Evolutionary conservation across 2,797 vertebrate species (phyloP).

Genomic region (Xyrichtys novacula): DNA sequence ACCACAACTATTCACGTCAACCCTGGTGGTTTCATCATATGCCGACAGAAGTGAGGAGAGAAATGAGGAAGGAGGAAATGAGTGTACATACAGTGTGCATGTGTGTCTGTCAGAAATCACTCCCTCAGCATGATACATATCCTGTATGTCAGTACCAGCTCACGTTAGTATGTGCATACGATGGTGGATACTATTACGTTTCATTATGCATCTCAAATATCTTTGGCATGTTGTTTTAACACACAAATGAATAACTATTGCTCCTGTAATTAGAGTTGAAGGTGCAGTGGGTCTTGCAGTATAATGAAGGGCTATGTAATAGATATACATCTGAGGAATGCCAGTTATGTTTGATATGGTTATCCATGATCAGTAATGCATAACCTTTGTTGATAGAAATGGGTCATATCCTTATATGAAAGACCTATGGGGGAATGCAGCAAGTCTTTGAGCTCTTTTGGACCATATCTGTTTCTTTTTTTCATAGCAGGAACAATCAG

Average conservation of each 20-base stretch:
- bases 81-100: background rate
- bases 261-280: background rate
- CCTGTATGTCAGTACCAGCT: background rate
- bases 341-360: background rate
- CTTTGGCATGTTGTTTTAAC: conserved; percentile 15
- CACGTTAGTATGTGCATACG: background rate
- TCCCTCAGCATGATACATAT: conserved; percentile 23
- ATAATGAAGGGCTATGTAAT: background rate
- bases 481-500: background rate
- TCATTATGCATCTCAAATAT: background rate
- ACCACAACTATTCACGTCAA: conserved; percentile 29
- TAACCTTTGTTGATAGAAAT: background rate
- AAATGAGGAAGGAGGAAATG: conserved; percentile 23
- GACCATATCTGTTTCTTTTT: background rate
- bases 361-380: background rate
- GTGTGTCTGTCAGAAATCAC: conserved; percentile 1
- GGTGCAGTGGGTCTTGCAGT: conserved; percentile 12
- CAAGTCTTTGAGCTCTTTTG: background rate
- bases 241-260: conserved; percentile 5
- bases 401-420: background rate
- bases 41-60: conserved; percentile 15
- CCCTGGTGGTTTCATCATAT: conserved; percentile 14
- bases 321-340: background rate
- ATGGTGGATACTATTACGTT: conserved; percentile 2
- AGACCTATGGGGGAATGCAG: background rate